Evolutionary conservation across 2,113 vertebrate species (phyloP), one percentile per base, ranked within the genome.

Genomic region (Cnemophilus loriae): DNA sequence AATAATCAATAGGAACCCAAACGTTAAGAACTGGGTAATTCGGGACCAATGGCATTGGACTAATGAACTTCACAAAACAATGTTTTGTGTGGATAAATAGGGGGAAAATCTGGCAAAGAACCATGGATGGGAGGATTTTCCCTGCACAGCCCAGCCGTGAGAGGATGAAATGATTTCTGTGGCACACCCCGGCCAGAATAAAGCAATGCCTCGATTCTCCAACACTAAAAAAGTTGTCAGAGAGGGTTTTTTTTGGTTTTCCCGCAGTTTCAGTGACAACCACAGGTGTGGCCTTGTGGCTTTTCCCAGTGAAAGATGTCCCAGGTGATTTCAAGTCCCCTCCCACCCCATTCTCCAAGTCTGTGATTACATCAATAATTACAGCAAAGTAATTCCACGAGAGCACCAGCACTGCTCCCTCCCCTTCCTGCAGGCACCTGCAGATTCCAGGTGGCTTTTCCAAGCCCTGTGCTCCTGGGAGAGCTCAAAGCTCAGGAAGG

Each of bases 21-120:
- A 7, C 6, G 9, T 2, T 6, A 3, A 20, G 41, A 20, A 16
- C 0, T 56, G 13, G 17, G 10, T 13, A 1, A 21, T 39, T 37
- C 26, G 33, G 50, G 39, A 16, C 6, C 1, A 1, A 11, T 3
- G 56, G 13, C 44, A 9, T 4, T 8, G 37, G n/a, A 10, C 12
- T 13, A 11, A 10, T 3, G 33, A 3, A 46, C 13, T 32, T 32
- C 50, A n/a, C n/a, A n/a, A n/a, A n/a, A n/a, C n/a, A n/a, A n/a
- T n/a, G 33, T 6, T 67, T 56, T 80, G 32, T 10, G 32, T 47
- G 63, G 28, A 68, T 27, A 81, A 57, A 80, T 32, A 6, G 1
- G 13, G 33, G 39, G 1, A 7, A 21, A 56, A 5, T 37, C n/a
- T n/a, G n/a, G n/a, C n/a, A n/a, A n/a, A n/a, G n/a, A n/a, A n/a